Evolutionary conservation across 1,140 invertebrate species (phyloP), one percentile per base, ranked within the genome.

Genomic region (Aleiodes sp.): DNA sequence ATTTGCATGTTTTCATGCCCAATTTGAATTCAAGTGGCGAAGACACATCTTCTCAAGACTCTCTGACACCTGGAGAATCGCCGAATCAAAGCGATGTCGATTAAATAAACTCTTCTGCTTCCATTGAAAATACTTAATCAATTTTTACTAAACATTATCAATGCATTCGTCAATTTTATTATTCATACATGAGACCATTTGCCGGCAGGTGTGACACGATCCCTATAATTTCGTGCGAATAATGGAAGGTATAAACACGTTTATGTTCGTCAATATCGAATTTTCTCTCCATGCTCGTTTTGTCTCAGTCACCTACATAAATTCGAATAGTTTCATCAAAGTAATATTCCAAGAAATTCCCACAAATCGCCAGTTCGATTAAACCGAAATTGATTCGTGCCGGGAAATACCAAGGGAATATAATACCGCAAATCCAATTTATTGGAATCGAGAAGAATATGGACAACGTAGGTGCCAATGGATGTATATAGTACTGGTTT

Each of bases 1-100:
- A 92, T 76, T 83, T 92, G 10, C 91, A 92, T 73, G 90, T 92
- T 56, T 91, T 91, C 72, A 89, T 92, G 86, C 91, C 91, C 0
- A 87, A 86, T 73, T 79, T 90, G 35, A 65, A 62, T 68, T 77
- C 62, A 9, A 62, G 59, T 4, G 74, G 80, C 62, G 76, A 75
- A 52, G 64, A 70, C 9, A 39, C 57, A 21, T 84, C 80, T 14
- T 81, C 81, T 6, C 70, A 79, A 61, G 80, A 84, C 65, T 84
- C 82, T 21, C 43, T 73, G 2, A 43, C 39, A 19, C 62, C 43
- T 9, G 65, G 72, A 19, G 73, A 75, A 60, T 19, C 19, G 66
- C 71, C 24, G 4, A 37, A 57, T 35, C 35, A 43, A 7, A 68
- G 21, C 12, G 19, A 46, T 28, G 8, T 21, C 8, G 24, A 56